These are phyloP conservation scores for Riparia riparia DNA, from an alignment of 2,113 vertebrate species.

Conservation along the genomic window DNA sequence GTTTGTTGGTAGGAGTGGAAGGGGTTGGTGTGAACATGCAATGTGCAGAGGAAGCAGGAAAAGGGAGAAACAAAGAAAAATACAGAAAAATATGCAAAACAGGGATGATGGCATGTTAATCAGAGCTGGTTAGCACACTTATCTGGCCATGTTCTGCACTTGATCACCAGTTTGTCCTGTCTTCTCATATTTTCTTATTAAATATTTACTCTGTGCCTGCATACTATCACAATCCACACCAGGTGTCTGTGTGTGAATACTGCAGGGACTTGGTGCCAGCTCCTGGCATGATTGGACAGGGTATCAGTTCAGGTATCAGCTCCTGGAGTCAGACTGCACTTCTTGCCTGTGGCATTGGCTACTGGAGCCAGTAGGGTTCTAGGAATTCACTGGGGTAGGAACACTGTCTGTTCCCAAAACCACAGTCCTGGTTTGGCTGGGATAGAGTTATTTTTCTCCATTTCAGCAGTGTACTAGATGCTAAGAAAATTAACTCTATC, in stretches of 20 bases:
- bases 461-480: too few relatives aligned
- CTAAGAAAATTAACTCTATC: background rate
- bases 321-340: background rate
- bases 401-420: background rate
- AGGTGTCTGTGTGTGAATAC: background rate
- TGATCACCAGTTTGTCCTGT: background rate
- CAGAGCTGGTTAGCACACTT: background rate
- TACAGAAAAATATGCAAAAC: background rate
- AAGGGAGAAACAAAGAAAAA: background rate
- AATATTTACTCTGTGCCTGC: background rate
- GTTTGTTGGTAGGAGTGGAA: background rate
- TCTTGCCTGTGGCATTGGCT: too few relatives aligned
- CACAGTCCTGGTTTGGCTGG: background rate
- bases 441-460: background rate
- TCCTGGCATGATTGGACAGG: fast-evolving
- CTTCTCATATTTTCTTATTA: background rate
- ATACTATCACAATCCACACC: background rate
- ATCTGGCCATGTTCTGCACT: fast-evolving
- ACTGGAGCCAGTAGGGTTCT: fast-evolving
- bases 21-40: fast-evolving
- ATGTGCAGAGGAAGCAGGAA: fast-evolving
- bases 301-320: background rate
- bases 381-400: background rate
- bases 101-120: background rate
- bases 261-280: background rate